Percentiles rank a stretch among this genome's conserved stretches.
Evolutionary conservation across 2,113 vertebrate species (phyloP).

Genomic region (Otis tarda): DNA sequence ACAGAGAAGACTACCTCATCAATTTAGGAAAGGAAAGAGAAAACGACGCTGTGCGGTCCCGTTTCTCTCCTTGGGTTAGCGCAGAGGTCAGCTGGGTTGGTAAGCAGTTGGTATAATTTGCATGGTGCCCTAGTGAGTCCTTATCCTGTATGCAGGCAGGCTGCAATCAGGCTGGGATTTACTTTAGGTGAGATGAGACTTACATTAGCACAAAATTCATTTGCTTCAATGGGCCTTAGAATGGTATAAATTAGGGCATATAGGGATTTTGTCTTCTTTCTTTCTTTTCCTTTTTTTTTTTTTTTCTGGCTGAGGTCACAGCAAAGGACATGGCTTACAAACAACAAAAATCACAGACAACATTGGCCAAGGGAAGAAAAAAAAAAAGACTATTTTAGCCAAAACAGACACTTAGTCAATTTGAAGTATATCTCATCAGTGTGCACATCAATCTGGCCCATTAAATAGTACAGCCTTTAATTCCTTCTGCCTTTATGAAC

Average conservation of each 20-base stretch:
- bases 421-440: conserved; percentile 12
- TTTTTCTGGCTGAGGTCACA: background rate
- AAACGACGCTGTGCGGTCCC: background rate
- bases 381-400: background rate
- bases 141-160: background rate
- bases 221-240: background rate
- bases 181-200: background rate
- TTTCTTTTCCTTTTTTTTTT: background rate
- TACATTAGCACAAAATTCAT: background rate
- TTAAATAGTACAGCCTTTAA: conserved; percentile 24
- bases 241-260: background rate
- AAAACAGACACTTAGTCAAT: conserved; percentile 45
- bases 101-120: background rate
- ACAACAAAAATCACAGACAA: background rate
- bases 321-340: background rate
- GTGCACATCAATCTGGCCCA: conserved; percentile 39
- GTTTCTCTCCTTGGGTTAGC: background rate
- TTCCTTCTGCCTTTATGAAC: conserved; percentile 42
- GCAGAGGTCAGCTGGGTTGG: background rate
- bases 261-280: background rate
- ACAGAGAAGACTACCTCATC: background rate
- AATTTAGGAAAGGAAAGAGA: background rate
- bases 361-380: background rate
- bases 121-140: background rate
- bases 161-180: background rate